Evolutionary conservation across 2,113 vertebrate genomes (phyloP), one percentile per base, ranked within the genome.

Genomic region (Pogona vitticeps): DNA sequence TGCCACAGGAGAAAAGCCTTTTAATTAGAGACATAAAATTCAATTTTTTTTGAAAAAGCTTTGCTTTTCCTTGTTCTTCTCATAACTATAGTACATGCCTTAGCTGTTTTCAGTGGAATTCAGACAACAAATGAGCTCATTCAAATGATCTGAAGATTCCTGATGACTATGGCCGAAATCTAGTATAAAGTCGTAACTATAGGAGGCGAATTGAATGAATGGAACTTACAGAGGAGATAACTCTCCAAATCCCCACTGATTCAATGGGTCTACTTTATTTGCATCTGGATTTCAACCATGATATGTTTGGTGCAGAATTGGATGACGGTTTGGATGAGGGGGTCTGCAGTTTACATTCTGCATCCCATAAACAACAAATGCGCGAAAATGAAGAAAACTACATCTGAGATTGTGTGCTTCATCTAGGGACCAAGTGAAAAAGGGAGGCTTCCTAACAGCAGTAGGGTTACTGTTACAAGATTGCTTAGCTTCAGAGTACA

Each of bases 101-200:
- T 15, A 23, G 33, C 21, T 40, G 10, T 80, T 72, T 72, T 52
- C 26, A 6, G 26, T 59, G 65, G 31, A 83, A 78, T 17, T 56
- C 20, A 72, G 81, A 84, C 80, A 84, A 76, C 58, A 63, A 82
- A 56, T 1, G 72, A 91, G 58, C 15, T 58, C 31, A n/a, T 1
- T 6, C 63, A 82, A 73, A 72, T 91, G 80, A 91, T 63, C 42
- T 59, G 83, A 89, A 88, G 3, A n/a, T 26, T 91, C 31, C 28
- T 58, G 86, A 28, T 52, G 71, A 86, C 8, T 52, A 90, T 75
- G 0, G 28, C 46, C 10, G 46, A 6, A 52, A 52, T 52, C 46
- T 10, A 52, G 46, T 52, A n/a, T n/a, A n/a, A n/a, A n/a, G n/a
- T n/a, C n/a, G n/a, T n/a, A n/a, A n/a, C n/a, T n/a, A n/a, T n/a